Conservation (phyloP, 2,888 invertebrate genomes). For the Taphrorychus bicolor region DNA sequence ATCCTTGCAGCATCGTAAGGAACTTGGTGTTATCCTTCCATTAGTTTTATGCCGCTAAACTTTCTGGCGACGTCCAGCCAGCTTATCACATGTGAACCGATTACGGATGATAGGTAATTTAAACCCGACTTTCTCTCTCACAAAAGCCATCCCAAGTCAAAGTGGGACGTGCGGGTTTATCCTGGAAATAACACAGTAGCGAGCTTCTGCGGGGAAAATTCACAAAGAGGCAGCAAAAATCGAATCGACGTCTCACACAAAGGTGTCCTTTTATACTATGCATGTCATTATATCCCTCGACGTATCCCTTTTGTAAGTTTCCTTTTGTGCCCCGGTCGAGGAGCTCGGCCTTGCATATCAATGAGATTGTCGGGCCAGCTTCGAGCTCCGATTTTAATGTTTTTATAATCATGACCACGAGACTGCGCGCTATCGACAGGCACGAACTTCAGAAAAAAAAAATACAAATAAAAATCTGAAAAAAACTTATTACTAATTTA, state of each 20-base stretch:
- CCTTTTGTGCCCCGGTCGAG: constrained; percentile 56
- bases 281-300: constrained; percentile 57
- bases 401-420: constrained; percentile 58
- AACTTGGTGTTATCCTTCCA: constrained; percentile 31
- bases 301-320: constrained; percentile 57
- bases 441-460: constrained; percentile 16
- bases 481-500: too few species aligned
- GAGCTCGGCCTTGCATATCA: constrained; percentile 59
- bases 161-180: constrained; percentile 21
- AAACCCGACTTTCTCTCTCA: neutral
- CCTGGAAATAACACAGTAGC: constrained; percentile 35
- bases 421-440: constrained; percentile 35
- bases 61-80: constrained; percentile 16
- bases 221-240: constrained; percentile 49
- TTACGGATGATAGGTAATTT: neutral
- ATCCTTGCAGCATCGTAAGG: constrained; percentile 25
- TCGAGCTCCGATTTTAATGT: constrained; percentile 57
- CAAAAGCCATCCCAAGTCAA: neutral
- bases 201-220: constrained; percentile 35
- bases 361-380: constrained; percentile 55
- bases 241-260: constrained; percentile 53
- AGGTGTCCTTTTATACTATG: constrained; percentile 54
- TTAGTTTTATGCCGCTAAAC: constrained; percentile 30
- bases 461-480: too few species aligned
- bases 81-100: neutral